phyloP scores from a whole-genome alignment of 2,888 invertebrate genomes.

The Orchesellides sinensis region DNA sequence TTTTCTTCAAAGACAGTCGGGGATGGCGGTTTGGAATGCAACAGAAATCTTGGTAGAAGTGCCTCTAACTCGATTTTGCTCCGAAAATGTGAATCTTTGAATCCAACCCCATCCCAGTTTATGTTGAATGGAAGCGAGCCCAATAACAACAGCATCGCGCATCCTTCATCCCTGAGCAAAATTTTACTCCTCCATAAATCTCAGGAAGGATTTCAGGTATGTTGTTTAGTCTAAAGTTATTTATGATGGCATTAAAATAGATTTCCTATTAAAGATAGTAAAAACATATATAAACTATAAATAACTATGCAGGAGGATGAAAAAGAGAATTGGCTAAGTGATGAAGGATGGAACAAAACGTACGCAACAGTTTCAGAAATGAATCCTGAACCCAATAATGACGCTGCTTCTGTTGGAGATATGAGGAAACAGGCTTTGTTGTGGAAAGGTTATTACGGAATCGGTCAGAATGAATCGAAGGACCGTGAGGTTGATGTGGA shows the following conservation, averaged over 20 bases:
- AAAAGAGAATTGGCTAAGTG: slow-evolving; percentile 69
- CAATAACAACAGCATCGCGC: slow-evolving; percentile 65
- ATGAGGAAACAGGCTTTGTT: slow-evolving; percentile 33
- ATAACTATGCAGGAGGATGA: slow-evolving; percentile 69
- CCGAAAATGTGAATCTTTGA: slow-evolving; percentile 71
- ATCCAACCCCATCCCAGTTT: slow-evolving; percentile 67
- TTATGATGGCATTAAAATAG: neutral
- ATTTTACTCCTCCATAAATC: slow-evolving; percentile 64
- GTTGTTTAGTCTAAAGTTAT: neutral
- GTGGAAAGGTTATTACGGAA: slow-evolving; percentile 31
- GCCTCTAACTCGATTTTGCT: slow-evolving; percentile 68
- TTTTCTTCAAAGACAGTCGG: slow-evolving; percentile 59
- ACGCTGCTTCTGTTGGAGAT: slow-evolving; percentile 12
- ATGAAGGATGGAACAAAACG: slow-evolving; percentile 44
- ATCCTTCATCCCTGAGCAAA: slow-evolving; percentile 67
- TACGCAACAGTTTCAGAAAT: slow-evolving; percentile 3
- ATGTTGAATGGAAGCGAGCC: slow-evolving; percentile 58
- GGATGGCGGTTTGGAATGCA: slow-evolving; percentile 62
- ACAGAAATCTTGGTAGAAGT: slow-evolving; percentile 59
- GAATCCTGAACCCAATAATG: slow-evolving; percentile 8
- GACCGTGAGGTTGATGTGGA: slow-evolving; percentile 47
- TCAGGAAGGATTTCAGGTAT: slow-evolving; percentile 68
- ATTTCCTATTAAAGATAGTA: neutral
- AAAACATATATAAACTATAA: neutral
- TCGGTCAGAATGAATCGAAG: slow-evolving; percentile 39